These are phyloP conservation scores for Elymnias hypermnestra DNA, from an alignment of 1,140 invertebrate species.

Conservation along the genomic window DNA sequence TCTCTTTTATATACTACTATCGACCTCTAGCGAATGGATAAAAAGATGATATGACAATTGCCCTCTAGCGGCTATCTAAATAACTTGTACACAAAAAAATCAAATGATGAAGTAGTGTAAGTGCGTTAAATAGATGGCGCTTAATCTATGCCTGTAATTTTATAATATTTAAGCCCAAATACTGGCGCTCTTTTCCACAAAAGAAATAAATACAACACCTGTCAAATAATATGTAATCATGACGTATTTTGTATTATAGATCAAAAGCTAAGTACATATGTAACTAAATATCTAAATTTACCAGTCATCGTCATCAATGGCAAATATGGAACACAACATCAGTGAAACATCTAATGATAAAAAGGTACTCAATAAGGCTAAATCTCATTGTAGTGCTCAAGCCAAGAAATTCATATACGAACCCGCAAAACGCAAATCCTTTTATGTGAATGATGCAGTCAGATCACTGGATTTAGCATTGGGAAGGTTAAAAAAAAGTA, in stretches of 20 bases:
- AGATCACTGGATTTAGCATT: slow-evolving; percentile 43
- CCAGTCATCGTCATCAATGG: slow-evolving; percentile 25
- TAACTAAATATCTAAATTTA: slow-evolving; percentile 26
- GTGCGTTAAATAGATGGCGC: background rate
- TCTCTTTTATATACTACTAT: slow-evolving; percentile 6
- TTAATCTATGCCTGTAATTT: too few species aligned
- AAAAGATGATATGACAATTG: slow-evolving; percentile 2
- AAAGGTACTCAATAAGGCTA: slow-evolving; percentile 40
- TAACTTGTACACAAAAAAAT: too few species aligned
- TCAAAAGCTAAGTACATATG: too few species aligned
- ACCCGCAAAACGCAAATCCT: slow-evolving; percentile 45
- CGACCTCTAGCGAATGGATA: slow-evolving; percentile 20
- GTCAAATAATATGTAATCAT: too few species aligned
- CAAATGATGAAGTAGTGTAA: too few species aligned
- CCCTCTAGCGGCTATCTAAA: slow-evolving; percentile 19
- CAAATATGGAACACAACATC: slow-evolving; percentile 45
- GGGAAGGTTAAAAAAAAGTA: slow-evolving; percentile 48
- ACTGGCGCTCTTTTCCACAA: too few species aligned
- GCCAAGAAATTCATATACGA: slow-evolving; percentile 30
- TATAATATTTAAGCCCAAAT: too few species aligned
- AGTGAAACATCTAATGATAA: slow-evolving; percentile 28
- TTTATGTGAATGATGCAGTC: slow-evolving; percentile 46
- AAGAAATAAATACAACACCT: too few species aligned
- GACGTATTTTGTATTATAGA: too few species aligned
- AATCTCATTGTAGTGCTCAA: slow-evolving; percentile 31